Conservation (phyloP, 2,888 invertebrate species). For the Aleiodes testaceus region DNA sequence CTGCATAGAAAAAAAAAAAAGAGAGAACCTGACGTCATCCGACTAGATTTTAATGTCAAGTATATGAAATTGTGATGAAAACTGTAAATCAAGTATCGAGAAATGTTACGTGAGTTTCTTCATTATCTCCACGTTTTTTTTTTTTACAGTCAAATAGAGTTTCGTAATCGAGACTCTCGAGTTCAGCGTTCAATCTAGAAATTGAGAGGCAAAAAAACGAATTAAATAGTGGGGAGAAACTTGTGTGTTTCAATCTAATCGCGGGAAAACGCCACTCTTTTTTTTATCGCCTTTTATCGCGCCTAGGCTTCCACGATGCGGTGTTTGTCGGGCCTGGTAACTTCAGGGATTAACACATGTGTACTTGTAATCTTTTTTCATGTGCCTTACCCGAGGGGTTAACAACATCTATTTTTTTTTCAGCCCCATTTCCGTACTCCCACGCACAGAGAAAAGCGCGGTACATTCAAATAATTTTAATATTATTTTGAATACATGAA, state of each 20-base stretch:
- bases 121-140: neutral
- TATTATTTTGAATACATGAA: too few relatives aligned
- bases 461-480: too few relatives aligned
- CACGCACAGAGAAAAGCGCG: neutral
- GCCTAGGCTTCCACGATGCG: conserved; percentile 40
- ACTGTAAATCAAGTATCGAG: conserved; percentile 1
- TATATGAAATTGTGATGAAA: conserved; percentile 14
- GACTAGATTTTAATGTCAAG: conserved; percentile 7
- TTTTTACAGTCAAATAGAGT: conserved; percentile 3
- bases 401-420: conserved; percentile 55
- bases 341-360: conserved; percentile 26
- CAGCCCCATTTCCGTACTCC: conserved; percentile 43
- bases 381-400: conserved; percentile 46
- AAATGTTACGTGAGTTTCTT: neutral
- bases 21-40: conserved; percentile 19
- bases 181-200: conserved; percentile 39
- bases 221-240: neutral
- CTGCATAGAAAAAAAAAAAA: conserved; percentile 29
- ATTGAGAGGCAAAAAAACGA: conserved; percentile 8
- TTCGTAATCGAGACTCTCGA: conserved; percentile 18
- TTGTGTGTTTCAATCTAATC: conserved; percentile 45
- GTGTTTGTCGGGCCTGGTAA: conserved; percentile 44
- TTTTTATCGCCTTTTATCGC: conserved; percentile 43
- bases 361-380: conserved; percentile 23
- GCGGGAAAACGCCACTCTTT: conserved; percentile 21